Conservation (phyloP, 1,140 invertebrate species). For the Episyrphus balteatus region DNA sequence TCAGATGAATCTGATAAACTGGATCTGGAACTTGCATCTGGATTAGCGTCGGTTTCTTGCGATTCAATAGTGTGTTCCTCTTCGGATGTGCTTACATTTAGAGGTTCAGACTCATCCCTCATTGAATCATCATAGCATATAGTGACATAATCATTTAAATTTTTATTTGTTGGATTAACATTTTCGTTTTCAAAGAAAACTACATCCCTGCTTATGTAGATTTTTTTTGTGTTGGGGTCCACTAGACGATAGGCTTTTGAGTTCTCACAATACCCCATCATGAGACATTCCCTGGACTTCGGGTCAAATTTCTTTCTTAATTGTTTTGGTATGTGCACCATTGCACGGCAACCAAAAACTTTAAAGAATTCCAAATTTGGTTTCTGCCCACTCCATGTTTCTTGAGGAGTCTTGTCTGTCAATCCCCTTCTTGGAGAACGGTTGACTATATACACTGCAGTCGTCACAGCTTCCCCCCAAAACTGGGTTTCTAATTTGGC, state of each 20-base stretch:
- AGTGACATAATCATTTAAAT: not conserved
- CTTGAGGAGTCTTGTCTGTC: slow-evolving; percentile 15
- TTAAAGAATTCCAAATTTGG: not conserved
- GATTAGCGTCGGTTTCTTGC: no score
- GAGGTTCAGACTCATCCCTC: no score
- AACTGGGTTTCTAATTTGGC: slow-evolving; percentile 26
- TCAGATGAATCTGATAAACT: no score
- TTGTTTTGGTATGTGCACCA: slow-evolving; percentile 11
- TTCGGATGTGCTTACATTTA: no score
- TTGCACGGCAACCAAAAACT: not conserved
- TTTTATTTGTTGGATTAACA: slow-evolving; percentile 6
- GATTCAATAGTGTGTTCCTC: no score
- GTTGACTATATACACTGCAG: slow-evolving; percentile 10
- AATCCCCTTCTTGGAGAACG: slow-evolving; percentile 19
- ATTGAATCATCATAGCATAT: no score
- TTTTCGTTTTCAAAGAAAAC: slow-evolving; percentile 8
- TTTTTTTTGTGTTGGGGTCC: slow-evolving; percentile 12
- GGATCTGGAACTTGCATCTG: no score
- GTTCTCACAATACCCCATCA: slow-evolving; percentile 22
- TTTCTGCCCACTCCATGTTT: slow-evolving; percentile 15
- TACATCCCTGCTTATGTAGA: slow-evolving; percentile 19
- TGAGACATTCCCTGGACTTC: slow-evolving; percentile 12
- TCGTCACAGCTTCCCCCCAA: slow-evolving; percentile 40
- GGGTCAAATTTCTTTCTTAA: slow-evolving; percentile 13
- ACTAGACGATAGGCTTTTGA: slow-evolving; percentile 20